Evolutionary conservation across 1,140 invertebrate genomes (phyloP), one percentile per base, ranked within the genome.

Genomic region (Aphelinus atriplicis): DNA sequence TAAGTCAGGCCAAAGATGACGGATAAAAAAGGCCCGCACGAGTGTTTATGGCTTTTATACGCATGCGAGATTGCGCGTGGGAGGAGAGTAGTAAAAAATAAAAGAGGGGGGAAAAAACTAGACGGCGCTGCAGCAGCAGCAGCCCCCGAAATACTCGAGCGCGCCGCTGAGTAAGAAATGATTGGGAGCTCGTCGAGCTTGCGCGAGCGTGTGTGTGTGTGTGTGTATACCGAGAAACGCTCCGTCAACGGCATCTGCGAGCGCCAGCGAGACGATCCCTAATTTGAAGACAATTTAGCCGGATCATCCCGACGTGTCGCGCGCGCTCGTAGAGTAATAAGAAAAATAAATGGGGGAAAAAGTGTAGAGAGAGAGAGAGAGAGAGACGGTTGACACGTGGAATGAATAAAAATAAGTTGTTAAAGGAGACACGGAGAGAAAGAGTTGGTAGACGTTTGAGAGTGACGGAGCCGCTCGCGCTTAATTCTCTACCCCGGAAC

Each of bases 1-100:
- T 61, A 75, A 75, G 73, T 66, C 73, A 71, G 71, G 73, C 73
- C 73, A 65, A 65, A 75, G 73, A 75, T 75, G 67, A 71, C 67
- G 71, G 73, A 75, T 75, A 75, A 75, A 75, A 75, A 53, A 53
- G 65, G 68, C 26, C 26, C 26, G 26, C 26, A 75, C 67, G 67
- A 71, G 68, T 75, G 73, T 75, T 75, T 75, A 71, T 61, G 67
- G 68, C 51, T 66, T 57, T 42, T 9, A 53, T 9, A 53, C 61
- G 73, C 62, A 66, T 66, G 48, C 73, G 68, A 70, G 73, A 71
- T 75, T 66, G 63, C 68, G 56, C 26, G 57, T 10, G 61, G 9
- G 73, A 58, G 62, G 53, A 58, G 26, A 55, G 26, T 26, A 26
- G 26, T 26, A 26, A 26, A 26, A 26, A 26, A 26, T 26, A 67